Evolutionary conservation across 2,797 vertebrate species (phyloP), one percentile per base, ranked within the genome.

Genomic region (Remorina albescens): DNA sequence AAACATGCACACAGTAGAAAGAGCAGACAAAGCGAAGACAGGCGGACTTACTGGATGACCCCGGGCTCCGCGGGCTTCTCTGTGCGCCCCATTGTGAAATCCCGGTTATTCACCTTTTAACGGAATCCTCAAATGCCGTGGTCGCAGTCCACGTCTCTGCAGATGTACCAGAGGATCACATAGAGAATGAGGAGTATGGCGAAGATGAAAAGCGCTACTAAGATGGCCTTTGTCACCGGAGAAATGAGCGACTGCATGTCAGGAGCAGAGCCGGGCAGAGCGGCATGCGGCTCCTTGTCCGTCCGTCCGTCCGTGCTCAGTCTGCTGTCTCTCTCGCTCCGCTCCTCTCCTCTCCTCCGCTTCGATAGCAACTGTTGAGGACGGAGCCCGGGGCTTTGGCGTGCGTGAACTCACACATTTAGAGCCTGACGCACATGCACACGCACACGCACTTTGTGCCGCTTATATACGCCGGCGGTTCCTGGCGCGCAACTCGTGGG

Each of bases 121-220:
- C 61, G 78, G 84, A 87, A 83, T 88, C 86, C 82, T 98, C 95
- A 99, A 86, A 99, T 95, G 67, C 97, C 97, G 94, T 98, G 98
- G 86, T 98, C 98, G 88, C 97, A 98, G 93, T 99, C 98, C 90
- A 98, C 97, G 92, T 99, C 98, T 76, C 98, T 95, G 94, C 98
- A 99, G 89, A 99, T 99, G 94, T 99, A 99, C 98, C 98, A 99
- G 19, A 99, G 95, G 84, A 99, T 99, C 92, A 99, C 97, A 91
- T 99, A 99, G 56, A 99, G 97, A 90, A 99, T 99, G 85, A 99
- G 95, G 67, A 99, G 95, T 90, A 99, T 99, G 89, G 97, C 97
- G 92, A 99, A 97, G 93, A 99, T 97, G 93, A 99, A 99, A 58
- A 99, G 94, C 76, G 96, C 97, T 81, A 99, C 97, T 69, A 99